Percentiles rank a stretch among this genome's conserved stretches.
phyloP scores from a whole-genome alignment of 2,888 invertebrate genomes.

The Autographa pulchrina region DNA sequence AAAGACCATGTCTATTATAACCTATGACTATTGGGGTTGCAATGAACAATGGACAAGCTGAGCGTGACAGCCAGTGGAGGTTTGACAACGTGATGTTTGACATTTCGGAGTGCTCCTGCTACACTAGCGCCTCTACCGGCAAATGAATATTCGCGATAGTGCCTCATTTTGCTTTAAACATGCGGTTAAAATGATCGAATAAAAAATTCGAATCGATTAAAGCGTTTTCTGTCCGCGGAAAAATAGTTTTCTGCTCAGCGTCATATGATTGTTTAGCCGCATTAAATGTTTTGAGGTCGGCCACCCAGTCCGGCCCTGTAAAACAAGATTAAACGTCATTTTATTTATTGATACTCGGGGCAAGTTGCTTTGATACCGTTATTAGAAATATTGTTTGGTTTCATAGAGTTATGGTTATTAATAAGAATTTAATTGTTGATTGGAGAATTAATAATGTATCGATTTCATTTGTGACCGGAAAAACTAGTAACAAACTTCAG shows the following conservation, averaged over 20 bases:
- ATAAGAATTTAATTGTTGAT: neutral
- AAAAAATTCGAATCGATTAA: too few species aligned
- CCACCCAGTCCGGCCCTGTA: slow-evolving; percentile 49
- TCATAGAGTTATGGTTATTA: neutral
- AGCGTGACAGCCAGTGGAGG: too few species aligned
- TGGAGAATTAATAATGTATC: neutral
- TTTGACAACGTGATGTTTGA: too few species aligned
- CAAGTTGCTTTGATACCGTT: slow-evolving; percentile 24
- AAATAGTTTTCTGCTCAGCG: slow-evolving; percentile 56
- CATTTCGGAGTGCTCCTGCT: too few species aligned
- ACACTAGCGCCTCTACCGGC: too few species aligned
- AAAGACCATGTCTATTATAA: too few species aligned
- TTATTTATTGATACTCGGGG: slow-evolving; percentile 38
- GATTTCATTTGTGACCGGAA: neutral
- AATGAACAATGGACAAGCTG: too few species aligned
- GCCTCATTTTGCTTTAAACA: too few species aligned
- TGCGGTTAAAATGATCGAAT: too few species aligned
- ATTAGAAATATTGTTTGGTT: slow-evolving; percentile 6
- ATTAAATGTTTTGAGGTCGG: slow-evolving; percentile 55
- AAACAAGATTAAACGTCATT: slow-evolving; percentile 44
- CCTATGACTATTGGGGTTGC: too few species aligned
- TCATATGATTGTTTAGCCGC: slow-evolving; percentile 13
- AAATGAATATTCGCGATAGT: too few species aligned
- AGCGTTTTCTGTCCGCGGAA: too few species aligned
- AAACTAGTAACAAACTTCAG: neutral